Evolutionary conservation across 2,113 vertebrate species (phyloP).

Genomic region (Lampris megalopsis): DNA sequence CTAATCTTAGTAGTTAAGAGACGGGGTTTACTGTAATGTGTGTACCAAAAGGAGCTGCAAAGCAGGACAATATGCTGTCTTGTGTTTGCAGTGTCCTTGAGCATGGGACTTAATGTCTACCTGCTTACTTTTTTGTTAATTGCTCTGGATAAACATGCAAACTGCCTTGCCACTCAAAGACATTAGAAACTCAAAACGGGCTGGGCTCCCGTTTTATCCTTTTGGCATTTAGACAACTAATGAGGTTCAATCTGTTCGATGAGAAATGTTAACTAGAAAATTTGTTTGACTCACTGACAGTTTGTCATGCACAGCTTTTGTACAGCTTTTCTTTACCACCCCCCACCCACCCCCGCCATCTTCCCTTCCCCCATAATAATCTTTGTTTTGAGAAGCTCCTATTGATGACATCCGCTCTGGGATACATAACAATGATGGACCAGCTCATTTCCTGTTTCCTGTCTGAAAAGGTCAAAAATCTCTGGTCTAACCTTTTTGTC

Average conservation of each 20-base stretch:
- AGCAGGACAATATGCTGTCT: no score
- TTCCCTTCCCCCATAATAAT: constrained; percentile 30
- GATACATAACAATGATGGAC: constrained; percentile 45
- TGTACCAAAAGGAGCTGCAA: no score
- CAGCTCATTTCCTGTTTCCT: constrained; percentile 64
- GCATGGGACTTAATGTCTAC: no score
- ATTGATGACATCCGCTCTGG: constrained; percentile 43
- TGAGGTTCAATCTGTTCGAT: neutral
- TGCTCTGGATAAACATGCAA: no score
- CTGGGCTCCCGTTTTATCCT: neutral
- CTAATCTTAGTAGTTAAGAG: no score
- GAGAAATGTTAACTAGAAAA: constrained; percentile 29
- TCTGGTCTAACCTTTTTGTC: constrained; percentile 56
- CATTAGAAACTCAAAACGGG: no score
- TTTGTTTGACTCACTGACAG: constrained; percentile 33
- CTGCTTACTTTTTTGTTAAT: no score
- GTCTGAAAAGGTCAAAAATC: constrained; percentile 54
- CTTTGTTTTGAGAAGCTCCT: constrained; percentile 50
- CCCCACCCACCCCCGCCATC: neutral
- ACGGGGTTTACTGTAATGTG: no score
- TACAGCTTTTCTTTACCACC: constrained; percentile 23
- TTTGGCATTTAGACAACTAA: neutral
- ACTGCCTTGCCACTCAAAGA: no score
- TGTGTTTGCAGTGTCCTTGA: no score
- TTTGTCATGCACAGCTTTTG: constrained; percentile 17